Evolutionary conservation across 2,888 invertebrate species (phyloP), one percentile per base, ranked within the genome.

Genomic region (Diogma glabrata): DNA sequence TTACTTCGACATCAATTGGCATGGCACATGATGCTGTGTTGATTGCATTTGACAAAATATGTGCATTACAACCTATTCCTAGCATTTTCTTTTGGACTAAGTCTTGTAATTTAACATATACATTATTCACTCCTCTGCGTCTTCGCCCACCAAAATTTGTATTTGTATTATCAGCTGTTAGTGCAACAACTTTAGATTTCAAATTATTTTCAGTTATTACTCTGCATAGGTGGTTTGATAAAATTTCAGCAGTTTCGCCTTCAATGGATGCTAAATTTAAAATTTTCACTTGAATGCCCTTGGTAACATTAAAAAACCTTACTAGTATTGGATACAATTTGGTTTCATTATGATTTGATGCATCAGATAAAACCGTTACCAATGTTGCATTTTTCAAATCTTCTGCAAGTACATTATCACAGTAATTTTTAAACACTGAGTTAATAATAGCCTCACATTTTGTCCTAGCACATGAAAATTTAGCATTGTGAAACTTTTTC

Each of bases 21-120:
- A 60, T 56, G 38, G 51, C 52, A 57, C 55, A 49, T 28, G 51
- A 55, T n/a, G 30, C 14, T 24, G 30, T 51, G 9, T 10, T 43
- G 20, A 43, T 43, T 47, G 23, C 22, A 47, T 46, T 33, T 51
- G 20, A 17, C 24, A 24, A 17, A 22, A 36, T 46, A 46, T 59
- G 60, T 28, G 59, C 59, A 55, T 53, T 56, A 55, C 60, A 59
- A 51, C 59, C 58, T 53, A 59, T 58, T 52, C 58, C 55, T 36
- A 58, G 43, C 51, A 58, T 55, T 50, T 56, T 53, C 52, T 49
- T 36, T 20, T 43, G 3, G 17, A 56, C 51, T 28, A 52, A 46
- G 48, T 53, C 51, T 47, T 55, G 26, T 50, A 55, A 54, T 56
- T 55, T 55, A 52, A 47, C 45, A 45, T 54, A 50, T 43, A 57